Evolutionary conservation across 2,888 invertebrate genomes (phyloP), one percentile per base, ranked within the genome.

Genomic region (Orthosia gracilis): DNA sequence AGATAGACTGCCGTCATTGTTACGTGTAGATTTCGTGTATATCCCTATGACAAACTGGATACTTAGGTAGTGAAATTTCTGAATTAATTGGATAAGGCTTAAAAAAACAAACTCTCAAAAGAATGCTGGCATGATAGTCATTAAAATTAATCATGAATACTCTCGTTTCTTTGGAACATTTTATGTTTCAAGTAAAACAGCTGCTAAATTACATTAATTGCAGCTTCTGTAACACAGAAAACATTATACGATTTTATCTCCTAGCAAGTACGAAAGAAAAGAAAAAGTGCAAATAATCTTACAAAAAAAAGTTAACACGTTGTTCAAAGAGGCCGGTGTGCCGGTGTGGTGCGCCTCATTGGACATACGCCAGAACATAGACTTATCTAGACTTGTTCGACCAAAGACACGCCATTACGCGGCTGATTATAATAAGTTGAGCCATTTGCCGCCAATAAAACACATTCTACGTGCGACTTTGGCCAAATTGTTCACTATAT

Each of bases 341-440:
- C 68, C 69, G 69, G 70, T 75, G 68, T 71, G 80, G 70, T 75
- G 68, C 76, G 80, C 62, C 71, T 80, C 84, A 84, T 84, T 82
- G 82, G 84, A 83, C 83, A 69, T 64, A 79, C 74, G 80, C 80
- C 80, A 81, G 80, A 82, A 72, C 79, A 78, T 83, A 80, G 83
- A 80, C 81, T 69, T 82, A 82, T 82, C 84, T 84, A 84, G 84
- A 84, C 80, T 76, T 72, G 69, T 80, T 71, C 75, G 77, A 81
- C 72, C 80, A 77, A 58, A 80, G 80, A 80, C 77, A 81, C 66
- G 69, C 78, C 78, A 82, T 80, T 82, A 80, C 66, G 66, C 82
- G 69, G 69, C 76, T 84, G 84, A 82, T 84, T 82, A 84, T 80
- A 82, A 82, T 84, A 82, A 84, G 84, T 81, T 79, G 66, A 70